Percentiles rank a stretch among this genome's conserved stretches.
Conservation (phyloP, 2,888 invertebrate genomes). For the Rhabditoides inermis region DNA sequence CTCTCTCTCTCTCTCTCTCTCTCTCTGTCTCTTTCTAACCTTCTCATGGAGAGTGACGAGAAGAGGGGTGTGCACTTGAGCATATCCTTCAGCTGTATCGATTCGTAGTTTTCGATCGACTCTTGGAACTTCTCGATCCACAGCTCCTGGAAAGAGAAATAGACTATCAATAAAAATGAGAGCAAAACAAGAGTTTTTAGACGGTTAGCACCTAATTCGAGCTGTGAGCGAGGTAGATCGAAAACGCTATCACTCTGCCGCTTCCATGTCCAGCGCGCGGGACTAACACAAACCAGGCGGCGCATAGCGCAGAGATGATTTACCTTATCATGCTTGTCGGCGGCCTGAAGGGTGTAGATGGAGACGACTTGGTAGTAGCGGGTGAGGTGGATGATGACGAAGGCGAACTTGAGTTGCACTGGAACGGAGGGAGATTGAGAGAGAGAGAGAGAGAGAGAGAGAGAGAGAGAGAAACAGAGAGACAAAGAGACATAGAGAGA, state of each 20-base stretch:
- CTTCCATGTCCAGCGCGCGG: too few relatives aligned
- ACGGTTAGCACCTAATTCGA: background rate
- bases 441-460: too few relatives aligned
- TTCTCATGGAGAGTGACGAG: slow-evolving; percentile 39
- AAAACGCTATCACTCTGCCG: too few relatives aligned
- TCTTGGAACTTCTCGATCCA: slow-evolving; percentile 53
- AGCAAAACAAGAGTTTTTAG: background rate
- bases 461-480: too few relatives aligned
- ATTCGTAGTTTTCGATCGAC: slow-evolving; percentile 54
- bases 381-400: slow-evolving; percentile 57
- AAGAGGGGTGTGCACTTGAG: slow-evolving; percentile 49
- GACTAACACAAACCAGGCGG: too few relatives aligned
- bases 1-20: too few relatives aligned
- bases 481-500: too few relatives aligned
- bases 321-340: slow-evolving; percentile 56
- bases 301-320: too few relatives aligned
- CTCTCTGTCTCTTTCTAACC: too few relatives aligned
- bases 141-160: slow-evolving; percentile 34
- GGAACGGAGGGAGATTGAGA: too few relatives aligned
- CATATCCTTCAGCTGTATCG: slow-evolving; percentile 52
- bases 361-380: slow-evolving; percentile 58
- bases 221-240: too few relatives aligned
- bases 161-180: background rate
- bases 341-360: slow-evolving; percentile 57
- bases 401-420: slow-evolving; percentile 53